phyloP scores from a whole-genome alignment of 2,113 vertebrate genomes.

The Python bivittatus region DNA sequence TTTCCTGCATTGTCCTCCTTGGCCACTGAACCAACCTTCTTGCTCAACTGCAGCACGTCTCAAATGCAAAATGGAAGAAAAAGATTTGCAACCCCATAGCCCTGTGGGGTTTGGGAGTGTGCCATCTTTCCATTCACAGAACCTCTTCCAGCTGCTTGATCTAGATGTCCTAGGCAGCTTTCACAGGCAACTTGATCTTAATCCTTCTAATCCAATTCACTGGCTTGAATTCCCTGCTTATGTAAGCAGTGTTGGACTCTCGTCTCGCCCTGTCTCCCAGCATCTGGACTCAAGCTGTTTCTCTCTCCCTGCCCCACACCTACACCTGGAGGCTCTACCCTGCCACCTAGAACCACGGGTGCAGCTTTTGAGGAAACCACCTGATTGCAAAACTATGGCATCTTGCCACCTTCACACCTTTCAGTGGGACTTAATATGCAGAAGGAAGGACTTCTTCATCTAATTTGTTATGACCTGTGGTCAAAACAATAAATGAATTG shows the following conservation, averaged over 20 bases:
- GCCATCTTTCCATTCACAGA: background rate
- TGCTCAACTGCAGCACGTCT: background rate
- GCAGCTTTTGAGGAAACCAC: background rate
- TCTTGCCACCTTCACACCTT: background rate
- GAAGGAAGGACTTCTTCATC: background rate
- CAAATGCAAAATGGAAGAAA: background rate
- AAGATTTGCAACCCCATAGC: background rate
- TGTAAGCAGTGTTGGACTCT: background rate
- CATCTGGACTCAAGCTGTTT: background rate
- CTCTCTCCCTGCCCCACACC: background rate
- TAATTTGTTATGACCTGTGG: too few relatives aligned
- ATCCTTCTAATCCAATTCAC: background rate
- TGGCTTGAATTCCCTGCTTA: background rate
- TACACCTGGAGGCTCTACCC: background rate
- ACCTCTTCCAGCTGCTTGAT: background rate
- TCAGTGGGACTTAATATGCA: background rate
- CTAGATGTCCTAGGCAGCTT: background rate
- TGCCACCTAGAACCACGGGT: background rate
- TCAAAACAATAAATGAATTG: too few relatives aligned
- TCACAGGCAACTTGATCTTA: background rate
- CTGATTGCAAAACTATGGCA: background rate
- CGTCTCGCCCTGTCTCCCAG: background rate
- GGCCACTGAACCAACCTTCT: background rate
- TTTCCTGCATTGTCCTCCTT: background rate
- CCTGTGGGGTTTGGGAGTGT: background rate